Base-by-base conservation (phyloP, 1,140 invertebrate genomes). In the Galendromus occidentalis region DNA sequence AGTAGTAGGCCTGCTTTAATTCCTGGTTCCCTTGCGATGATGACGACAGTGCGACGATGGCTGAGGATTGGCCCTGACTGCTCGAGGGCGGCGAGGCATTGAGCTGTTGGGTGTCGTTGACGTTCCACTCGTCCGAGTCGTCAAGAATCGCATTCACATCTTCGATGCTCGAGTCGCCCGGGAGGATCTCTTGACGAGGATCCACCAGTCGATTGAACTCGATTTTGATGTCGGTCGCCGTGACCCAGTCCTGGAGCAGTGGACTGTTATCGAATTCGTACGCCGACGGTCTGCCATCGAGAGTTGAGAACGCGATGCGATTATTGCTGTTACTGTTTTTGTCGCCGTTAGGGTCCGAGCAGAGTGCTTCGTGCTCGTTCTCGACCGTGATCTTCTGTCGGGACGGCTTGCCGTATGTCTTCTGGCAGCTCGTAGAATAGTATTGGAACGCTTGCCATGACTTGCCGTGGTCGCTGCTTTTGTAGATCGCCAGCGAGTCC, bases 351-450 rank as follows among this genome's bases (percentile, higher is more conserved):
- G 76, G 71, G 68, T 80, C 77, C 0, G 77, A 77, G 68, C 80
- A 82, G n/a, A 73, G 66, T 22, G 71, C 47, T 44, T 76, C 75
- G 67, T 77, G 77, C 68, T 78, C 76, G 67, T 77, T 78, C 30
- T 75, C 71, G n/a, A 25, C 85, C 1, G 85, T 88, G 30, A 94
- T 89, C 25, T 59, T 25, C 39, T 64, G 69, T 64, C 68, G 64
- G 70, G 71, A 67, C 55, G 68, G 65, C 30, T 69, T 39, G 1
- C 71, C 71, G 64, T 76, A 77, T 39, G 77, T 71, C 22, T 73
- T 71, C 28, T 73, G 66, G 67, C 76, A 77, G 44, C 78, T 71
- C 51, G 67, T 70, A 5, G 78, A 76, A 69, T 76, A 80, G 68
- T 74, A 79, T 69, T 79, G 78, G 66, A 79, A 75, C 0, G 76